Base-by-base conservation (phyloP, 2,888 invertebrate species). In the Spilarctia lutea region DNA sequence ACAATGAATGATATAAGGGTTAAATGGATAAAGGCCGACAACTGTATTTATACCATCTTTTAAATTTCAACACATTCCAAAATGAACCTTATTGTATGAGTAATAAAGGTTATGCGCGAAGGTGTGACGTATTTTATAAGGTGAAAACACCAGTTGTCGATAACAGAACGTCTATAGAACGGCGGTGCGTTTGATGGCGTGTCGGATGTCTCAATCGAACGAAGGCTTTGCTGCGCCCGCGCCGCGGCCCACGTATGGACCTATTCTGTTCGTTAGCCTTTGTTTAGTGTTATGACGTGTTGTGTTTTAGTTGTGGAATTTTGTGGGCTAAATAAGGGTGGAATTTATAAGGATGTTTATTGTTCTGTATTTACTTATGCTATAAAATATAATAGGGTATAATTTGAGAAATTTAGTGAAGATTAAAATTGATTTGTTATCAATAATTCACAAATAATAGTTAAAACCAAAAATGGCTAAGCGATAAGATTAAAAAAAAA, bases 121-220 rank as follows among this genome's bases (percentile, higher is more conserved):
- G 76, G 75, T 75, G 75, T 74, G 76, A 76, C 56, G 79, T 78
- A 39, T 82, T 68, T 75, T 48, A 68, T 81, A 83, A 76, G 89
- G 90, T 89, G 85, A 85, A 80, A 73, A 75, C 48, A 63, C 71
- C 74, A 76, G 84, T 92, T 89, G 91, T 88, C 83, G 90, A 91
- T 91, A 92, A 75, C 88, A 87, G 89, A 89, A 91, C 91, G 90
- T 90, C 91, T 93, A 93, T 94, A 93, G 93, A 93, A 89, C 87
- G 84, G 92, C 95, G 95, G 95, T 85, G 75, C 91, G 91, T 95
- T 95, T 95, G 95, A 95, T 89, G 88, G 84, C 91, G 91, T 91
- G 90, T 95, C 94, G 92, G 93, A 94, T 95, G 94, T 93, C 94
- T 94, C 94, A 93, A 94, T 95, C 94, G 87, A 88, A 91, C 94